Evolutionary conservation across 1,140 invertebrate species (phyloP).

Genomic region (Drosophila watanabei): DNA sequence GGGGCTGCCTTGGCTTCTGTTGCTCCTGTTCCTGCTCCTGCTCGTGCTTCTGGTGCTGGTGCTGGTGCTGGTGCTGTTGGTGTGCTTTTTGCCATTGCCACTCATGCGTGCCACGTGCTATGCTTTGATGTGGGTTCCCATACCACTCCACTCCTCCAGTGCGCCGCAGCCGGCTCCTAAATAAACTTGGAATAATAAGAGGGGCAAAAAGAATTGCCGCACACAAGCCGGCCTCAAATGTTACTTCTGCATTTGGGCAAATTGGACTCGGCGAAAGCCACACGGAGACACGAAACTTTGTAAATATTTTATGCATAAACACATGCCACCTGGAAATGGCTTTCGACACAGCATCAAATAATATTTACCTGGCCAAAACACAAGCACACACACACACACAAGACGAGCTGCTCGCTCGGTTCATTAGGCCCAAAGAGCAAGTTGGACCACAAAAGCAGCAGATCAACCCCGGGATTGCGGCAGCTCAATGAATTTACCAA

Average conservation of each 20-base stretch:
- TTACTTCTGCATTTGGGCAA: conserved; percentile 76
- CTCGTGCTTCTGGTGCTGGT: conserved; percentile 29
- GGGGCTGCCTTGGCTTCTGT: conserved; percentile 44
- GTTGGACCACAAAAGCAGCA: conserved; percentile 65
- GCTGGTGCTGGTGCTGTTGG: conserved; percentile 21
- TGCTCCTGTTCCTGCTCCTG: conserved; percentile 25
- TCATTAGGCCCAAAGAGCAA: conserved; percentile 72
- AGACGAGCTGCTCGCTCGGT: conserved; percentile 37
- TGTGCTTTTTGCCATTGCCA: conserved; percentile 78
- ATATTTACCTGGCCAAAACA: conserved; percentile 70
- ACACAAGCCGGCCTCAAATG: conserved; percentile 60
- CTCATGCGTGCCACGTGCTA: conserved; percentile 81
- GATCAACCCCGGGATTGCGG: conserved; percentile 65
- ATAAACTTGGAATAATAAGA: conserved; percentile 84
- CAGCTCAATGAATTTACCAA: conserved; percentile 64
- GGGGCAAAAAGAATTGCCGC: conserved; percentile 45
- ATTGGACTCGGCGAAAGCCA: conserved; percentile 77
- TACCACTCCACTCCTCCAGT: conserved; percentile 31
- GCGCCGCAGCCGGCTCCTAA: conserved; percentile 55
- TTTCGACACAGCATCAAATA: conserved; percentile 82
- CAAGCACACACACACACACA: conserved; percentile 24
- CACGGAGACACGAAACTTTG: conserved; percentile 64
- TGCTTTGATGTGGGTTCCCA: conserved; percentile 74
- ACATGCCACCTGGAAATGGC: conserved; percentile 78
- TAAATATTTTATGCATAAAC: conserved; percentile 84